Base-by-base conservation (phyloP, 2,797 vertebrate genomes). In the Lemur catta region DNA sequence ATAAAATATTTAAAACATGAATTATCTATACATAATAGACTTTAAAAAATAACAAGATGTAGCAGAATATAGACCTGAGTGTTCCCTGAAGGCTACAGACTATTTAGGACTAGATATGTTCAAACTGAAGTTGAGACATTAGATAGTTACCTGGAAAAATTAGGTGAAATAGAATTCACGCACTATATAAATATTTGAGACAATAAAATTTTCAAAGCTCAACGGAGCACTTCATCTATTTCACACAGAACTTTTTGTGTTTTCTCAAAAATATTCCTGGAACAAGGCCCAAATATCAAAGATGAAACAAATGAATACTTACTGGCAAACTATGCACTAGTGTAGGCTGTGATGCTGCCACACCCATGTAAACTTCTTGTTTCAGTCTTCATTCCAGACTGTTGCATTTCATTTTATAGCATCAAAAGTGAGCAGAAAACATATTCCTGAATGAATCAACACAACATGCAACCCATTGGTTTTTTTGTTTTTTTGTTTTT, bases 381-480 rank as follows among this genome's bases (percentile, higher is more conserved):
- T 91, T 84, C 35, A 1, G 46, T 87, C 67, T 79, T 50, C 91
- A 50, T 89, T 94, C 82, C 67, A 26, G 93, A 79, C 78, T 65
- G 93, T 79, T 96, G 71, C 75, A 30, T 92, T 95, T 93, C 78
- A 91, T 94, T 89, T 96, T 35, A 69, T 6, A 69, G 69, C 79
- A 93, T 97, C 95, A 95, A 93, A 96, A 65, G 91, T 96, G 67
- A 91, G 95, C 74, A 96, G 55, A 96, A 96, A 96, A 91, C 89
- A 94, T 50, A 63, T 67, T 96, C 75, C 72, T 20, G 41, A 78
- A 63, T 41, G 91, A 93, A 69, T 94, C 69, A 96, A 80, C 84
- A 82, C 59, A 96, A 87, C 59, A 87, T 30, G 20, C 89, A 89
- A 38, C 2, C 20, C 22, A 35, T 87, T 48, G 61, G 33, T 72